These are phyloP conservation scores for Alfaro cultratus DNA, from an alignment of 2,797 vertebrate genomes.

Conservation along the genomic window DNA sequence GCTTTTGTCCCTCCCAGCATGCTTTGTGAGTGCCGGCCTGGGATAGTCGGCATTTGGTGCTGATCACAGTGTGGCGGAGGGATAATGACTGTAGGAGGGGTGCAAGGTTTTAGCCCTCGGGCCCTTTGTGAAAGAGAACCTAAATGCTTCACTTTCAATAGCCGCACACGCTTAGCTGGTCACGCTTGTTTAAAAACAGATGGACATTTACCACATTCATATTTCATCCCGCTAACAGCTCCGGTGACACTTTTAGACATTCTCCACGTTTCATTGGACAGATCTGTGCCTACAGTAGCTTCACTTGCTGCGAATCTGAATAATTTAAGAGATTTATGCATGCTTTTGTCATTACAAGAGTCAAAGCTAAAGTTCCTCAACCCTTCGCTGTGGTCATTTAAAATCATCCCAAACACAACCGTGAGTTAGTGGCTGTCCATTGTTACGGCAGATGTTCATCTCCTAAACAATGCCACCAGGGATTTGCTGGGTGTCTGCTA, in stretches of 20 bases:
- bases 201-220: constrained; percentile 66
- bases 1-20: constrained; percentile 85
- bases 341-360: constrained; percentile 13
- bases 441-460: constrained; percentile 68
- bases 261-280: background rate
- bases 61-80: constrained; percentile 73
- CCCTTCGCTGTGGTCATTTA: constrained; percentile 3
- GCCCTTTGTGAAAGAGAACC: constrained; percentile 77
- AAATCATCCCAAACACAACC: constrained; percentile 19
- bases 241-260: constrained; percentile 38
- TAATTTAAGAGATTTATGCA: background rate
- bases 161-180: constrained; percentile 75
- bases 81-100: constrained; percentile 74
- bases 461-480: constrained; percentile 58
- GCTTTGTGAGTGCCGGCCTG: constrained; percentile 89
- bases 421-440: constrained; percentile 31
- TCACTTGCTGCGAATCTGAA: background rate
- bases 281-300: background rate
- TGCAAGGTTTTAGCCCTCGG: constrained; percentile 68
- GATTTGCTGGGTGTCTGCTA: constrained; percentile 51
- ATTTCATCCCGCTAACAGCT: constrained; percentile 60
- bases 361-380: constrained; percentile 9
- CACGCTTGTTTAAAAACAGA: constrained; percentile 75
- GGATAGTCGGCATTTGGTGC: constrained; percentile 88
- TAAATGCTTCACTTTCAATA: constrained; percentile 71